A percentile compares a stretch with the other conserved stretches of the same genome.
phyloP scores from a whole-genome alignment of 2,888 invertebrate genomes.

The Nysson spinosus region DNA sequence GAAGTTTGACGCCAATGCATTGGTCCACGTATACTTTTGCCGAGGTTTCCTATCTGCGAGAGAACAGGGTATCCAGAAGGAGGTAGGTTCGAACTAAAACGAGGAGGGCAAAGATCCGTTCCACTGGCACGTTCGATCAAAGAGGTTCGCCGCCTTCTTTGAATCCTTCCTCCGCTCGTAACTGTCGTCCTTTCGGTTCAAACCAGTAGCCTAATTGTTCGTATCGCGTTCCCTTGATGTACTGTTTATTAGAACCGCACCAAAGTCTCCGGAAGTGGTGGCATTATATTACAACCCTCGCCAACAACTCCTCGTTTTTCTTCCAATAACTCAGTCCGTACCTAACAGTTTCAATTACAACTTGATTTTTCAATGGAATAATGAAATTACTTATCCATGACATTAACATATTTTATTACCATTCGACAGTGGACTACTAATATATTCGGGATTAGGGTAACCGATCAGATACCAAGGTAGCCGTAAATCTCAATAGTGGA shows the following conservation, averaged over 20 bases:
- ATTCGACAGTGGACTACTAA: too few species aligned
- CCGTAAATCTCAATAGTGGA: too few species aligned
- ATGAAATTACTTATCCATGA: too few species aligned
- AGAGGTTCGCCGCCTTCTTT: constrained; percentile 52
- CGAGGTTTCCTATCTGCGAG: constrained; percentile 43
- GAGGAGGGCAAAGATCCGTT: constrained; percentile 44
- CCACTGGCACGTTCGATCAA: constrained; percentile 54
- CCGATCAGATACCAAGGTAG: too few species aligned
- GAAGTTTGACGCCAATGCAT: constrained; percentile 35
- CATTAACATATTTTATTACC: too few species aligned
- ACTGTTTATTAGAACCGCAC: constrained; percentile 21
- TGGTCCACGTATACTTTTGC: constrained; percentile 17
- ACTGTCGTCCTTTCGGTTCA: constrained; percentile 46
- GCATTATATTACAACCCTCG: constrained; percentile 14
- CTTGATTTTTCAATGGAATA: too few species aligned
- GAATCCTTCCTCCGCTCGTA: constrained; percentile 54
- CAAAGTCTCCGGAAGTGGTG: constrained; percentile 27
- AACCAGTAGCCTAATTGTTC: constrained; percentile 55
- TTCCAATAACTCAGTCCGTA: neutral
- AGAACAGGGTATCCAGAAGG: constrained; percentile 18
- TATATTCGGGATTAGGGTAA: too few species aligned
- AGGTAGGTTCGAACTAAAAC: constrained; percentile 27
- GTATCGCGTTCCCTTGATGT: constrained; percentile 14
- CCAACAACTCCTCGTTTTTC: neutral
- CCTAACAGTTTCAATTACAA: too few species aligned